A percentile compares a stretch with the other conserved stretches of the same genome.
Evolutionary conservation across 2,888 invertebrate genomes (phyloP).

Genomic region (Acanthococcus lagerstroemiae): DNA sequence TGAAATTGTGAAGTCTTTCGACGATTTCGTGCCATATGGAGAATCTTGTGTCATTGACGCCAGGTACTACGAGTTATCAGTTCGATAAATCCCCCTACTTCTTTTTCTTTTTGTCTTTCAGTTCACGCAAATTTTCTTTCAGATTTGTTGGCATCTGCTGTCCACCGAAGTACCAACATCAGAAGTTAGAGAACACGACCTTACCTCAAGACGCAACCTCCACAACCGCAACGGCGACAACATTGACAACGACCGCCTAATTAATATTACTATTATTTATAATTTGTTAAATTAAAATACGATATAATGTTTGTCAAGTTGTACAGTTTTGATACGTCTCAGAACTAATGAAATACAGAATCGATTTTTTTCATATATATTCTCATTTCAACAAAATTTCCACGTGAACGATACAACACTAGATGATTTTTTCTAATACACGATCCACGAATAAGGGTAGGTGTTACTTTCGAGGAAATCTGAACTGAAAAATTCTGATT

Average conservation of each 20-base stretch:
- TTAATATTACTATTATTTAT: background rate
- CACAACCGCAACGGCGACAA: background rate
- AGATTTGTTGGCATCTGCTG: constrained; percentile 28
- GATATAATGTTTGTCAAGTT: background rate
- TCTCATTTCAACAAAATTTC: too few relatives aligned
- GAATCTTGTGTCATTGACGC: constrained; percentile 27
- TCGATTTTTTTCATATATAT: constrained; percentile 3
- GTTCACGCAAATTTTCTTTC: background rate
- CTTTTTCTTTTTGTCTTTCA: too few relatives aligned
- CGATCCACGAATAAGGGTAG: too few relatives aligned
- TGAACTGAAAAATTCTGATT: too few relatives aligned
- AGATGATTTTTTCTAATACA: too few relatives aligned
- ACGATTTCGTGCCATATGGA: constrained; percentile 28
- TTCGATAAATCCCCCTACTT: too few relatives aligned
- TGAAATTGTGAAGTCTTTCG: constrained; percentile 27
- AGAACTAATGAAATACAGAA: constrained; percentile 1
- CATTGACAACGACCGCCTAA: constrained; percentile 4
- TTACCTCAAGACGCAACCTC: background rate
- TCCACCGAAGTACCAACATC: background rate
- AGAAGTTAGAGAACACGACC: constrained; percentile 2
- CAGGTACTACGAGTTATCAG: constrained; percentile 7
- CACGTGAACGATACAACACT: too few relatives aligned
- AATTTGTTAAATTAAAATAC: background rate
- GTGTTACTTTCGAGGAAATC: too few relatives aligned
- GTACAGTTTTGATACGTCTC: constrained; percentile 15